Evolutionary conservation across 1,140 invertebrate species (phyloP).

Genomic region (Camponotus floridanus): DNA sequence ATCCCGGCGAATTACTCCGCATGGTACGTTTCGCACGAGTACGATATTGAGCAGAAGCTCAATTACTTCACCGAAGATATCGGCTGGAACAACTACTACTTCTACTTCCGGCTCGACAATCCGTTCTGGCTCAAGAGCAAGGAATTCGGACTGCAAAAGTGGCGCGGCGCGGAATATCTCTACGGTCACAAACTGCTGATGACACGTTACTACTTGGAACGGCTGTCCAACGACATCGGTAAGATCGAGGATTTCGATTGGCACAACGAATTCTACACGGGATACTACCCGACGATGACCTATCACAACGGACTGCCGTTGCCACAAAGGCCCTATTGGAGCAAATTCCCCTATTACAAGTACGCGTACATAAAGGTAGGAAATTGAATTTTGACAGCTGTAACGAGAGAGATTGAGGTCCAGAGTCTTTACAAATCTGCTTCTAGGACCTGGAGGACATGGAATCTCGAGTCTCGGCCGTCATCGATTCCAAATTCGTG

Average conservation of each 20-base stretch:
- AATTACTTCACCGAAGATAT: slow-evolving; percentile 91
- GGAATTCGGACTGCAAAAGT: slow-evolving; percentile 73
- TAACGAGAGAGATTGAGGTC: background rate
- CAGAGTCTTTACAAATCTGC: background rate
- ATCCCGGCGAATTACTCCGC: slow-evolving; percentile 87
- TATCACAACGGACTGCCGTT: slow-evolving; percentile 78
- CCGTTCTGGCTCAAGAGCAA: slow-evolving; percentile 86
- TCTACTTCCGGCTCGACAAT: slow-evolving; percentile 85
- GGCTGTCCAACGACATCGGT: slow-evolving; percentile 78
- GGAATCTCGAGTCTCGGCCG: slow-evolving; percentile 84
- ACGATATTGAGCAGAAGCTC: slow-evolving; percentile 86
- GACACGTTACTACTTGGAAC: slow-evolving; percentile 80
- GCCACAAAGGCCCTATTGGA: slow-evolving; percentile 73
- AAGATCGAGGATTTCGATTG: slow-evolving; percentile 79
- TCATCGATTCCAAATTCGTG: slow-evolving; percentile 85
- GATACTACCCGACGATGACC: slow-evolving; percentile 78
- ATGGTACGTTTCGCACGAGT: slow-evolving; percentile 83
- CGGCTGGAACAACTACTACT: slow-evolving; percentile 89
- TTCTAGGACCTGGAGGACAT: slow-evolving; percentile 78
- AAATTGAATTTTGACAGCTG: background rate
- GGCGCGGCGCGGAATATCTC: slow-evolving; percentile 79
- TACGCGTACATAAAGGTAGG: slow-evolving; percentile 73
- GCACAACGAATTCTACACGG: slow-evolving; percentile 74
- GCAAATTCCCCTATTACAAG: slow-evolving; percentile 75
- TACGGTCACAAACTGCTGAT: slow-evolving; percentile 80